phyloP scores from a whole-genome alignment of 64 coral and sea anemone genomes.

The Pocillopora damicornis region DNA sequence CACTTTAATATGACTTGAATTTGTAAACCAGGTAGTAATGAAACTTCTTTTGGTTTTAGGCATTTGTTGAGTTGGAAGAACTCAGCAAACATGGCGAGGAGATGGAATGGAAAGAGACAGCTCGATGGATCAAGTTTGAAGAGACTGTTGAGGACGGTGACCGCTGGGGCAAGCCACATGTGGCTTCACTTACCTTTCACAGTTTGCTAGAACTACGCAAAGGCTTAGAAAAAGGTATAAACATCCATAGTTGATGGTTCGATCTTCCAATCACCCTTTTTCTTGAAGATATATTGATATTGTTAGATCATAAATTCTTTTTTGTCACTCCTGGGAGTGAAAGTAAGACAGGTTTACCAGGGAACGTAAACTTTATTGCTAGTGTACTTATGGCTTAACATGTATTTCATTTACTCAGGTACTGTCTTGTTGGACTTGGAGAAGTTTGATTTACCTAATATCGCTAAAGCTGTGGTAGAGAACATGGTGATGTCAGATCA shows the following conservation, averaged over 20 bases:
- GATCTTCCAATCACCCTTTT: too few species aligned
- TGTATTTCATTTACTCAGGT: conserved; percentile 10
- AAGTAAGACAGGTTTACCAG: too few species aligned
- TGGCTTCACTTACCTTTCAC: conserved; percentile 78
- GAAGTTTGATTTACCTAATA: conserved; percentile 85
- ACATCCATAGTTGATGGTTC: too few species aligned
- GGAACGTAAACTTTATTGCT: too few species aligned
- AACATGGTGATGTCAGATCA: conserved; percentile 99
- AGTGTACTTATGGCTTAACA: too few species aligned
- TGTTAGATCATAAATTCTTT: too few species aligned
- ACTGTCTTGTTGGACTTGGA: conserved; percentile 89
- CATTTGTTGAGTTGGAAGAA: conserved; percentile 86
- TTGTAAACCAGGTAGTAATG: background rate
- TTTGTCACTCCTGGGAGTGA: too few species aligned
- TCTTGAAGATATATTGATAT: too few species aligned
- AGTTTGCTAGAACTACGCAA: conserved; percentile 75
- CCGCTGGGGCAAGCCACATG: conserved; percentile 85
- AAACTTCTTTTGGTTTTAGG: conserved; percentile 14
- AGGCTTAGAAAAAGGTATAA: conserved; percentile 68
- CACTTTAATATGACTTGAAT: too few species aligned
- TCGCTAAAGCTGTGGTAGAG: conserved; percentile 84
- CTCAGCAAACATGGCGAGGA: conserved; percentile 56
- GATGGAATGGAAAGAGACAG: conserved; percentile 82
- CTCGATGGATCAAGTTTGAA: conserved; percentile 92
- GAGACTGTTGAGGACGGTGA: conserved; percentile 81